phyloP scores from a whole-genome alignment of 2,888 invertebrate genomes.

The Reticulitermes lucifugus region DNA sequence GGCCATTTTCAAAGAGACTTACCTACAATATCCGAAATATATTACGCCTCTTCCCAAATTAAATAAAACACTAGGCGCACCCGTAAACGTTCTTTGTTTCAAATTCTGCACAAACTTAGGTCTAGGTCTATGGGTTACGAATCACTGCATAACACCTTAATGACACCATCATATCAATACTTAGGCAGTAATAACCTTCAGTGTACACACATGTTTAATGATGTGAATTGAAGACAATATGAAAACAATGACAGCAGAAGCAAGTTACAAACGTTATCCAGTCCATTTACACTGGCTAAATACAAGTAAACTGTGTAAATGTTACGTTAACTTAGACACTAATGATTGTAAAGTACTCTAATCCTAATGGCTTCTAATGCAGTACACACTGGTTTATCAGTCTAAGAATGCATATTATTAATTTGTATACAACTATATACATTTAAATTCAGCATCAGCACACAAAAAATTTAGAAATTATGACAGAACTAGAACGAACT shows the following conservation, averaged over 20 bases:
- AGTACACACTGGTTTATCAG: conserved; percentile 3
- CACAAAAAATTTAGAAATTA: neutral
- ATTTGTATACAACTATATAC: conserved; percentile 47
- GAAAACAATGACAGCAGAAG: neutral
- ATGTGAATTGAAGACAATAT: too few species aligned
- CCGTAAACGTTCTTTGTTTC: too few species aligned
- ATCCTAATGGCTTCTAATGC: conserved; percentile 33
- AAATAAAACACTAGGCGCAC: too few species aligned
- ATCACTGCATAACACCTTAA: too few species aligned
- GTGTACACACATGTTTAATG: too few species aligned
- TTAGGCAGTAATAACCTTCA: too few species aligned
- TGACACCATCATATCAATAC: too few species aligned
- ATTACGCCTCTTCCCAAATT: too few species aligned
- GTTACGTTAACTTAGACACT: conserved; percentile 35
- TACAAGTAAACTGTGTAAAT: neutral
- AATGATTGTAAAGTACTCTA: conserved; percentile 35
- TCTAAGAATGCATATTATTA: conserved; percentile 49
- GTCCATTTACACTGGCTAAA: neutral
- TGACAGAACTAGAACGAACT: neutral
- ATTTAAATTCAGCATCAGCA: conserved; percentile 30
- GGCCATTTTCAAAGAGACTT: too few species aligned
- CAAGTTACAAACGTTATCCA: neutral
- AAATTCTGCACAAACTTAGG: too few species aligned
- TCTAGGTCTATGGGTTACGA: too few species aligned
- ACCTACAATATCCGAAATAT: too few species aligned